Evolutionary conservation across 1,140 invertebrate genomes (phyloP).

Genomic region (fruit fly (Drosophila melanogaster)): Release_6_plus_ISO1_MT NC_004354.4:14326501-14327000

Average conservation of each 20-base stretch:
- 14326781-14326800: slow-evolving; percentile 23
- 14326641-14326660: neutral
- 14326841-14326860: slow-evolving; percentile 29
- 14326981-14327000: slow-evolving; percentile 72
- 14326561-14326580: neutral
- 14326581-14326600: neutral
- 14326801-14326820: slow-evolving; percentile 12
- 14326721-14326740: slow-evolving; percentile 14
- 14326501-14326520: neutral
- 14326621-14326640: neutral
- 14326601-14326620: neutral
- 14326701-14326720: slow-evolving; percentile 2
- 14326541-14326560: neutral
- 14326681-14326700: neutral
- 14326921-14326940: slow-evolving; percentile 42
- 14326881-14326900: no score
- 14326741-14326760: slow-evolving; percentile 1
- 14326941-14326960: slow-evolving; percentile 53
- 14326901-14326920: neutral
- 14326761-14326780: slow-evolving; percentile 14
- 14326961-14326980: slow-evolving; percentile 72
- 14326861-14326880: slow-evolving; percentile 16
- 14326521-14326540: neutral
- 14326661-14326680: slow-evolving; percentile 13
- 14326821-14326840: slow-evolving; percentile 6